phyloP scores from a whole-genome alignment of 1,140 invertebrate genomes.

The Augochlora pura region DNA sequence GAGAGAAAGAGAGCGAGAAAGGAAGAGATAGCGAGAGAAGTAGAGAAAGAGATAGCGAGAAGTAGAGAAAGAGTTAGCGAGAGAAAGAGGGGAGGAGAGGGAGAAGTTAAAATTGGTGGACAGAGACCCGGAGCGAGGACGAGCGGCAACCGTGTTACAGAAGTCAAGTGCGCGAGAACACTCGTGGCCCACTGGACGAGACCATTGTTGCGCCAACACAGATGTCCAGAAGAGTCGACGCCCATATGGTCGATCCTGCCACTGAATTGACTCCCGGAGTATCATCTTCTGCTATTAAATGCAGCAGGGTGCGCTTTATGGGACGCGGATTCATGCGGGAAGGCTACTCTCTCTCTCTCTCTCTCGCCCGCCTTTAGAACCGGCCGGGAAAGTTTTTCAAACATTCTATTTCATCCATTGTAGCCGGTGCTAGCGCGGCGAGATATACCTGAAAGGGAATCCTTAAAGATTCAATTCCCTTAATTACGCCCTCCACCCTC shows the following conservation, averaged over 20 bases:
- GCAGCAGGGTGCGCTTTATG: background rate
- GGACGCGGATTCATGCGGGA: background rate
- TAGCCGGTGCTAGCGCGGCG: too few relatives aligned
- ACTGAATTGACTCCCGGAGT: constrained; percentile 35
- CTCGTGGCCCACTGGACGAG: constrained; percentile 57
- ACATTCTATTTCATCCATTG: too few relatives aligned
- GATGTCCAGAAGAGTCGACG: constrained; percentile 63
- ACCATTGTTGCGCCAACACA: constrained; percentile 74
- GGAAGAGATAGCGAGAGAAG: too few relatives aligned
- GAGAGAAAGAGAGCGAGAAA: background rate
- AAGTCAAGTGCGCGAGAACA: constrained; percentile 61
- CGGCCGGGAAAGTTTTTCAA: too few relatives aligned
- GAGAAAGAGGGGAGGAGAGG: too few relatives aligned
- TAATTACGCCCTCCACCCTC: too few relatives aligned
- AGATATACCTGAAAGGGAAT: too few relatives aligned
- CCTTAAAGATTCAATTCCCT: too few relatives aligned
- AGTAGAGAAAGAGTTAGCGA: too few relatives aligned
- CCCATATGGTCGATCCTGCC: constrained; percentile 51
- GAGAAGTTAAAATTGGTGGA: background rate
- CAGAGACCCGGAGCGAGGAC: constrained; percentile 8
- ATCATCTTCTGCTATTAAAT: constrained; percentile 30
- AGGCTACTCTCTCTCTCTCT: too few relatives aligned
- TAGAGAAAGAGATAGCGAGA: too few relatives aligned
- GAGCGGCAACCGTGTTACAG: constrained; percentile 50
- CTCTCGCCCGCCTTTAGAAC: background rate